Evolutionary conservation across 2,113 vertebrate genomes (phyloP).

Genomic region (Phyllopteryx taeniolatus): DNA sequence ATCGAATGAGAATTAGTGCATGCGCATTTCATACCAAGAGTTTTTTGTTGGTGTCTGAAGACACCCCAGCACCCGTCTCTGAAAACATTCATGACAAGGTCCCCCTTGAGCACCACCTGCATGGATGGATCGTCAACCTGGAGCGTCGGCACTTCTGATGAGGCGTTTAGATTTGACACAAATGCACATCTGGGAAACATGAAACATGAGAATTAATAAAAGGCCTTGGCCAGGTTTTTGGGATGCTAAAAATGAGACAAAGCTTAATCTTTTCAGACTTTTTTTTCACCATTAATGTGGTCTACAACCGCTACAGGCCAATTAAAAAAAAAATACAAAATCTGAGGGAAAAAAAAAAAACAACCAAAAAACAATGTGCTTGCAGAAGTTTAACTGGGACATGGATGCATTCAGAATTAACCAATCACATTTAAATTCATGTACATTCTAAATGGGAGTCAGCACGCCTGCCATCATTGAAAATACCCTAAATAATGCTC

Average conservation of each 20-base stretch:
- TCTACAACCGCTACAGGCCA: too few relatives aligned
- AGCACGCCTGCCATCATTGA: too few relatives aligned
- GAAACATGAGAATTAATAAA: not conserved
- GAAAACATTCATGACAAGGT: conserved; percentile 88
- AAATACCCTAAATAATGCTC: too few relatives aligned
- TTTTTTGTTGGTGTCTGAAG: conserved; percentile 83
- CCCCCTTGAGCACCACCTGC: conserved; percentile 68
- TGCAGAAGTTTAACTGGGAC: too few relatives aligned
- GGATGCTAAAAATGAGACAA: not conserved
- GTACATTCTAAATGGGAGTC: too few relatives aligned
- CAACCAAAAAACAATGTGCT: too few relatives aligned
- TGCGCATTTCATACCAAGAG: conserved; percentile 68
- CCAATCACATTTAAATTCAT: too few relatives aligned
- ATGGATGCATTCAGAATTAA: too few relatives aligned
- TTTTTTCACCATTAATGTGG: too few relatives aligned
- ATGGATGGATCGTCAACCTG: conserved; percentile 68
- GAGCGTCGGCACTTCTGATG: conserved; percentile 62
- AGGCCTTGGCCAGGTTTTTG: not conserved
- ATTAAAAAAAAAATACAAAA: too few relatives aligned
- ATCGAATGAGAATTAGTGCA: not conserved
- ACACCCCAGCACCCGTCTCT: conserved; percentile 87
- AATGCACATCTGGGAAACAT: conserved; percentile 80
- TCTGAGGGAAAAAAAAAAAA: too few relatives aligned
- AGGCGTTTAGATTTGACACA: conserved; percentile 78
- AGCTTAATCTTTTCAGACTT: not conserved